phyloP scores from a whole-genome alignment of 2,888 invertebrate genomes.

The Drosophila ustulata region DNA sequence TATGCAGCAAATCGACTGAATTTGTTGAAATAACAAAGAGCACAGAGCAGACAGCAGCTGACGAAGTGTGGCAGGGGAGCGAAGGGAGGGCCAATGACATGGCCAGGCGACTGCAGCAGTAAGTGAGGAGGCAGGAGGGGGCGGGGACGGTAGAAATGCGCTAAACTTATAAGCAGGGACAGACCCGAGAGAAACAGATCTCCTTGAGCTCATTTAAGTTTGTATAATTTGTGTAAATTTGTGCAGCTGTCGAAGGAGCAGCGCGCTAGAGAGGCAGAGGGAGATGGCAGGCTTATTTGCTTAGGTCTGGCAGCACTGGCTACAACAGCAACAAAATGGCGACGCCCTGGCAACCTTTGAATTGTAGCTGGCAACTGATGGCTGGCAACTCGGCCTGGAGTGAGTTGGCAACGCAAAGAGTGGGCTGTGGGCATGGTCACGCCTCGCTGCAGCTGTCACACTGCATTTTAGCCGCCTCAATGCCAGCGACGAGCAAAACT shows the following conservation, averaged over 20 bases:
- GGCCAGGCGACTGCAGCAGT: slow-evolving; percentile 34
- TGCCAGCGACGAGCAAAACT: slow-evolving; percentile 19
- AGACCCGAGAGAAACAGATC: slow-evolving; percentile 2
- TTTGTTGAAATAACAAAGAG: slow-evolving; percentile 81
- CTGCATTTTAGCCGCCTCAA: slow-evolving; percentile 35
- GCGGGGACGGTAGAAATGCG: slow-evolving; percentile 42
- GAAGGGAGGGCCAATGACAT: slow-evolving; percentile 39
- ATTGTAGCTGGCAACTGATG: slow-evolving; percentile 15
- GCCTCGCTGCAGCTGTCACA: slow-evolving; percentile 65
- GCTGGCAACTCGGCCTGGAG: slow-evolving; percentile 12
- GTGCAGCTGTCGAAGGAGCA: slow-evolving; percentile 56
- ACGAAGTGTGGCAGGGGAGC: background rate
- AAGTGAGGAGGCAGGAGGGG: background rate
- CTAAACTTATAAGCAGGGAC: slow-evolving; percentile 73
- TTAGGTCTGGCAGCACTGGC: slow-evolving; percentile 54
- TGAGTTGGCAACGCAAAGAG: slow-evolving; percentile 1
- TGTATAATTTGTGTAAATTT: slow-evolving; percentile 61
- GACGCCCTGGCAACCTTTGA: slow-evolving; percentile 73
- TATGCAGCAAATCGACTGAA: slow-evolving; percentile 83
- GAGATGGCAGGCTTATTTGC: slow-evolving; percentile 61
- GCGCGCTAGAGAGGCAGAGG: background rate
- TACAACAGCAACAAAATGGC: slow-evolving; percentile 19
- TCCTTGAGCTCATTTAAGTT: slow-evolving; percentile 71
- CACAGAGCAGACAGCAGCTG: slow-evolving; percentile 37
- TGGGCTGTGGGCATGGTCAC: slow-evolving; percentile 41